Base-by-base conservation (phyloP, 2,113 vertebrate genomes). In the Anoplopoma fimbria region DNA sequence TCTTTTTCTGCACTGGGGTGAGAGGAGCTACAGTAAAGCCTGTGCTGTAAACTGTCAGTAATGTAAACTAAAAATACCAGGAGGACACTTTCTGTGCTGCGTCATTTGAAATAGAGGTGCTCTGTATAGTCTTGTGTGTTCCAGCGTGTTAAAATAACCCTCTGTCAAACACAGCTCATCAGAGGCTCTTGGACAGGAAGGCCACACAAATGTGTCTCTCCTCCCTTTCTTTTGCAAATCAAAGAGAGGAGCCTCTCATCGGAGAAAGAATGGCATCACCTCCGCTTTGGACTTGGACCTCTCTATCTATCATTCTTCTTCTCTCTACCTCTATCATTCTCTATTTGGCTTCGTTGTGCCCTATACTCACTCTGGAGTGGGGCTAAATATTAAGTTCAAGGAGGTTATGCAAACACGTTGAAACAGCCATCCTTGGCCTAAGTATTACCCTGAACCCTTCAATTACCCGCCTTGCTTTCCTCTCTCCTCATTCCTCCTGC, bases 371-470 rank as follows among this genome's bases (percentile, higher is more conserved):
- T 89, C 85, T 49, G 57, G 83, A 93, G 88, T 91, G 78, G 89
- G 91, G 87, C 89, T 93, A 88, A 93, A 95, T 95, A 95, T 93
- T 95, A 94, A 92, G 93, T 95, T 95, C 89, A 93, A 91, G 92
- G 84, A 93, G 94, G 95, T 95, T 95, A 94, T 91, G 87, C 90
- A 94, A 95, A 95, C 93, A 94, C 88, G 91, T 93, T 90, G 91
- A 94, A 95, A 95, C 91, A 93, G 92, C 92, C 91, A 92, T 93
- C 93, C 90, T 86, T 85, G 88, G 89, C 89, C 90, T 94, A 95
- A 95, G 92, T 95, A 93, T 94, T 93, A 94, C 93, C 89, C 91
- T 94, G 78, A 92, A 95, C 85, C 95, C 94, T 94, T 94, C 95
- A 95, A 95, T 95, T 95, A 95, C 92, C 90, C 82, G 85, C 88